These are phyloP conservation scores for Lateolabrax maculatus DNA, from an alignment of 2,797 vertebrate species.

Conservation along the genomic window DNA sequence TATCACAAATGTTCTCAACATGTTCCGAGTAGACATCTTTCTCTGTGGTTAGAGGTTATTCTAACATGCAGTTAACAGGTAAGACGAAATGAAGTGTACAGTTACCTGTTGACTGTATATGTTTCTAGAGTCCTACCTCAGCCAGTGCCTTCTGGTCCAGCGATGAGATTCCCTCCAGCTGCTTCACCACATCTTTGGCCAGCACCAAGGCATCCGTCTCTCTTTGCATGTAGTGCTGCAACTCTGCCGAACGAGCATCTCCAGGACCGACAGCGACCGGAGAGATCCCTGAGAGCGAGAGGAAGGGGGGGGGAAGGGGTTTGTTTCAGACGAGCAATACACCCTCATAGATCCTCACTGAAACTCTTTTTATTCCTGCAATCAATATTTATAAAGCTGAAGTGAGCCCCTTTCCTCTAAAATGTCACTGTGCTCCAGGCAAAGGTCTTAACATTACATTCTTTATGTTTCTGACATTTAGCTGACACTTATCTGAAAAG, in stretches of 20 bases:
- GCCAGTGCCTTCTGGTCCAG: conserved; percentile 90
- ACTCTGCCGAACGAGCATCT: conserved; percentile 87
- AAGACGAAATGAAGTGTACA: neutral
- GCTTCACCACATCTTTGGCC: conserved; percentile 92
- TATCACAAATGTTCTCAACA: neutral
- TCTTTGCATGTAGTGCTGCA: conserved; percentile 87
- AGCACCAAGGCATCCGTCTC: conserved; percentile 88
- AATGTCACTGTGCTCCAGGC: conserved; percentile 26
- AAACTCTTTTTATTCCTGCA: conserved; percentile 11
- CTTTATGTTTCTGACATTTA: conserved; percentile 39
- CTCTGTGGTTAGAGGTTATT: neutral
- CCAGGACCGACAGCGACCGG: conserved; percentile 38
- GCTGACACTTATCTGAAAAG: conserved; percentile 1
- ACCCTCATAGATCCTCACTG: neutral
- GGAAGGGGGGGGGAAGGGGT: neutral
- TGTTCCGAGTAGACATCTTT: neutral
- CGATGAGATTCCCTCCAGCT: conserved; percentile 85
- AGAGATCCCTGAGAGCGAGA: conserved; percentile 49
- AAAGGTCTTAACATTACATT: conserved; percentile 22
- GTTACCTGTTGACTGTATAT: neutral
- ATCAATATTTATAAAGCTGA: conserved; percentile 39
- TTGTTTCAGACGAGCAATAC: neutral
- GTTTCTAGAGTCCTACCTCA: conserved; percentile 86
- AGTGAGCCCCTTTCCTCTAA: conserved; percentile 12
- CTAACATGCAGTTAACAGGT: neutral